Evolutionary conservation across 2,797 vertebrate species (phyloP).

Genomic region (Manis crassicaudata): DNA sequence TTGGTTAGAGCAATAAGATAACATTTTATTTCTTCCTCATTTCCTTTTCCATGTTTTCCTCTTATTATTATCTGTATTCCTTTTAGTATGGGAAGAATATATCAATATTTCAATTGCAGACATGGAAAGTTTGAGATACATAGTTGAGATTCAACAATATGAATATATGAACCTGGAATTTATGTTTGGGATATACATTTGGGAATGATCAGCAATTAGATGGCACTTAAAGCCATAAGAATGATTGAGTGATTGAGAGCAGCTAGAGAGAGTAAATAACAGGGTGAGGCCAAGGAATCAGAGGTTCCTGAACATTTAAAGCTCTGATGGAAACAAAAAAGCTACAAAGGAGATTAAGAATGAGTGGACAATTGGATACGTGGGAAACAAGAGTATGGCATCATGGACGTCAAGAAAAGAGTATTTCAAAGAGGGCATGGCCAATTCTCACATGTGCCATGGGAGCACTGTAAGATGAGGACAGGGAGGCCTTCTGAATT

Average conservation of each 20-base stretch:
- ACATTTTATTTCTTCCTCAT: not conserved
- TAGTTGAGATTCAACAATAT: not conserved
- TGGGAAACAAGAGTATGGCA: not conserved
- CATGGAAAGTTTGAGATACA: slow-evolving; percentile 23
- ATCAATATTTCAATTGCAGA: slow-evolving; percentile 28
- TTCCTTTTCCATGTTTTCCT: too few species aligned
- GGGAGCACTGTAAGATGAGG: not conserved
- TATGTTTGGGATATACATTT: not conserved
- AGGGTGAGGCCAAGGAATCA: not conserved
- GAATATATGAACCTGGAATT: not conserved
- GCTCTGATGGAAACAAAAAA: not conserved
- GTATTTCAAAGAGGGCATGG: not conserved
- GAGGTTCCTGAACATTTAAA: not conserved
- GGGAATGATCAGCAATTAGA: not conserved
- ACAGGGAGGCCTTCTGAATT: not conserved
- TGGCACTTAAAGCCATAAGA: not conserved
- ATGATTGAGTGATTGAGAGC: not conserved
- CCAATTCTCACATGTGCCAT: accelerated
- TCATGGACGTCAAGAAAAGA: not conserved
- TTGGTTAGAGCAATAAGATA: not conserved
- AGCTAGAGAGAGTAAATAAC: not conserved
- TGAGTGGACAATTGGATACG: not conserved
- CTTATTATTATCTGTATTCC: not conserved
- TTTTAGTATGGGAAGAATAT: not conserved
- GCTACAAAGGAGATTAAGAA: not conserved